These are phyloP conservation scores for Ichneumoninae sp. DNA, from an alignment of 2,888 invertebrate genomes.

Conservation along the genomic window DNA sequence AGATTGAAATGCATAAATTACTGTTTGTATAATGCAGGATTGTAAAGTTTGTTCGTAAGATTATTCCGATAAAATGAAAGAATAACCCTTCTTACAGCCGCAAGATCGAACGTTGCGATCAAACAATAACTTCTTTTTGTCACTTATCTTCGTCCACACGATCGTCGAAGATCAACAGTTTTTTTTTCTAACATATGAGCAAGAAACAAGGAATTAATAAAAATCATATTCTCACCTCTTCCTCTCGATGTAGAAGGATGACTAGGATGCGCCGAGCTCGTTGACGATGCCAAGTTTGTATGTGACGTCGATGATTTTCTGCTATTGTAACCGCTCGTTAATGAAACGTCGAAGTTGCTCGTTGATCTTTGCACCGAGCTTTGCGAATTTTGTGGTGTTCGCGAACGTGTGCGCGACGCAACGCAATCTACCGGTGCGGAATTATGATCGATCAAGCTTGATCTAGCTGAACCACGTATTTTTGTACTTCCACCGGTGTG, in stretches of 20 bases:
- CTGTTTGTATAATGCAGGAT: background rate
- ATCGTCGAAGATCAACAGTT: slow-evolving; percentile 7
- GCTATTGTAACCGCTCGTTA: slow-evolving; percentile 73
- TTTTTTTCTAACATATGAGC: background rate
- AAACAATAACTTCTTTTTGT: background rate
- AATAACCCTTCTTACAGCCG: background rate
- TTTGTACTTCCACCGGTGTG: slow-evolving; percentile 76
- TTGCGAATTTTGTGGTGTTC: slow-evolving; percentile 81
- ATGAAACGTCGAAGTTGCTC: slow-evolving; percentile 75
- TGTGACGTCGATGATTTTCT: slow-evolving; percentile 75
- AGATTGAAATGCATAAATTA: background rate
- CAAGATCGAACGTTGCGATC: background rate
- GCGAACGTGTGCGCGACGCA: slow-evolving; percentile 82
- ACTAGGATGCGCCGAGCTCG: slow-evolving; percentile 76
- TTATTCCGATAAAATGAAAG: background rate
- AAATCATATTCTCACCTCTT: slow-evolving; percentile 78
- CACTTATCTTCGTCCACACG: background rate
- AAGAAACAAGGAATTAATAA: slow-evolving; percentile 41
- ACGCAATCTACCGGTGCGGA: slow-evolving; percentile 81
- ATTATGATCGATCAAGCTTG: slow-evolving; percentile 78
- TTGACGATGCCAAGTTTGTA: slow-evolving; percentile 74
- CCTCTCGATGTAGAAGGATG: slow-evolving; percentile 82
- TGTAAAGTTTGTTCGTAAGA: background rate
- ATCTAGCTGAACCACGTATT: slow-evolving; percentile 75
- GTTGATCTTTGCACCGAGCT: slow-evolving; percentile 74